A percentile compares a stretch with the other conserved stretches of the same genome.
Evolutionary conservation across 2,888 invertebrate genomes (phyloP).

Genomic region (Allolobophora icterica): DNA sequence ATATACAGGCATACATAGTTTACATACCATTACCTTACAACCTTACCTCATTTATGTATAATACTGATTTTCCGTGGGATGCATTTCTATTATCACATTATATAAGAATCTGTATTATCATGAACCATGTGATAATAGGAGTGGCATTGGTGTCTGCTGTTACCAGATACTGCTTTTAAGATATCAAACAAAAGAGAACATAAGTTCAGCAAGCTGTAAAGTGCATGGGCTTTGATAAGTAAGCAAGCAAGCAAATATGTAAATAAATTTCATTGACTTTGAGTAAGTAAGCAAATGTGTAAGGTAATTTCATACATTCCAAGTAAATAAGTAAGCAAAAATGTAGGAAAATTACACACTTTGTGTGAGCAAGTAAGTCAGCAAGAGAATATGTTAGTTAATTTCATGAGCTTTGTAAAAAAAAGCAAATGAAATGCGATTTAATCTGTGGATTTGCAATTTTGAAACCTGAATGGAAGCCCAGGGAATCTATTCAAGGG

Average conservation of each 20-base stretch:
- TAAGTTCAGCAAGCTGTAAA: too few species aligned
- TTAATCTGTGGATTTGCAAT: not conserved
- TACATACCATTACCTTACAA: too few species aligned
- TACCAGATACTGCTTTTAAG: not conserved
- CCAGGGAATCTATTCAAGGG: not conserved
- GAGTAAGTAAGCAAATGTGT: not conserved
- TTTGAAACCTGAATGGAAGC: not conserved
- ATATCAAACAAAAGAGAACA: not conserved
- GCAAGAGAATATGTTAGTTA: not conserved
- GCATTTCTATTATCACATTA: too few species aligned
- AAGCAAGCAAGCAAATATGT: too few species aligned
- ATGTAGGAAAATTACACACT: not conserved
- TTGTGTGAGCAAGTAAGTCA: not conserved
- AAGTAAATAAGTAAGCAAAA: not conserved
- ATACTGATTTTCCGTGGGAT: too few species aligned
- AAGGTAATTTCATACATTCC: not conserved
- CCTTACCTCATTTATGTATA: too few species aligned
- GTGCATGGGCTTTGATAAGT: too few species aligned
- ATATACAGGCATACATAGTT: too few species aligned
- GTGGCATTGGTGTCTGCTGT: constrained; percentile 4
- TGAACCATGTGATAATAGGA: not conserved
- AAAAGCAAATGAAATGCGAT: not conserved
- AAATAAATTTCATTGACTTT: not conserved
- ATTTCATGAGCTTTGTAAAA: not conserved
- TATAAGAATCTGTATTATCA: too few species aligned